Conservation (phyloP, 2,797 vertebrate genomes). For the Eulemur mongoz region DNA sequence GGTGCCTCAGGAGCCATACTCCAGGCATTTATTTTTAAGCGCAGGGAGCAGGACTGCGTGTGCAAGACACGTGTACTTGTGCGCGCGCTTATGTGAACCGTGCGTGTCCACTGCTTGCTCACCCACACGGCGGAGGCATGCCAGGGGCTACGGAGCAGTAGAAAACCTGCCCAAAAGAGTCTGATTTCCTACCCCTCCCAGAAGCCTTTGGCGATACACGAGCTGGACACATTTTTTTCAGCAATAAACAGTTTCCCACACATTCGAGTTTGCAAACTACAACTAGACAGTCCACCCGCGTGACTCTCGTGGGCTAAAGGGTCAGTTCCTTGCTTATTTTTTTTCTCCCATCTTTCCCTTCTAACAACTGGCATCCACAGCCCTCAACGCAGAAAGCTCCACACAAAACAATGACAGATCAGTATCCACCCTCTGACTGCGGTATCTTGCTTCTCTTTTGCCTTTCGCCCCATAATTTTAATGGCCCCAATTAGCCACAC, state of each 20-base stretch:
- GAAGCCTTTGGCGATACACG: not conserved
- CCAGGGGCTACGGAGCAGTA: not conserved
- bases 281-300: not conserved
- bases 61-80: not conserved
- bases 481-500: conserved; percentile 81
- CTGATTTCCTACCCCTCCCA: not conserved
- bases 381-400: not conserved
- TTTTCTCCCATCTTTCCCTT: conserved; percentile 3
- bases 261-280: conserved; percentile 18
- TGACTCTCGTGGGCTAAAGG: not conserved
- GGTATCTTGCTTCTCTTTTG: conserved; percentile 33
- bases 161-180: not conserved
- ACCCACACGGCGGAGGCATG: not conserved
- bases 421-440: not conserved
- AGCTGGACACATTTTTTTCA: not conserved
- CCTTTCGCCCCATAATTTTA: conserved; percentile 77
- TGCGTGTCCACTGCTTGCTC: not conserved
- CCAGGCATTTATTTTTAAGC: not conserved
- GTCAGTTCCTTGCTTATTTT: not conserved
- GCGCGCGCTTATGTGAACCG: not conserved
- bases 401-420: conserved; percentile 41
- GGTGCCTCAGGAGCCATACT: not conserved
- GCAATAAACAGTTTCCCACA: conserved; percentile 31
- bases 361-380: not conserved
- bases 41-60: not conserved